phyloP scores from a whole-genome alignment of 2,113 vertebrate genomes.

The Nesospiza acunhae region DNA sequence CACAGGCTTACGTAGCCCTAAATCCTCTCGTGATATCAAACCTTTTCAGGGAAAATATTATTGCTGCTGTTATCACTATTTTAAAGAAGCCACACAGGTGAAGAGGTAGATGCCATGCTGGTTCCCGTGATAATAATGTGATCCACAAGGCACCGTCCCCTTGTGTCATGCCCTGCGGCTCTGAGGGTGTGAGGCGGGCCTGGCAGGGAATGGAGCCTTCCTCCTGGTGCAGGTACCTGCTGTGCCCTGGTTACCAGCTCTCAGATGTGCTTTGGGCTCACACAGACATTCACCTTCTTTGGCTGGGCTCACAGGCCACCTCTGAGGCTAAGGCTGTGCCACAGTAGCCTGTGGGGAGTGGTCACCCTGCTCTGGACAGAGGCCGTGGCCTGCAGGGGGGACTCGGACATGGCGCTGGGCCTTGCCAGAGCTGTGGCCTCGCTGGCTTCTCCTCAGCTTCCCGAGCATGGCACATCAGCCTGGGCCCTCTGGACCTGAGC shows the following conservation, averaged over 20 bases:
- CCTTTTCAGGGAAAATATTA: neutral
- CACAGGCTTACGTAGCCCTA: neutral
- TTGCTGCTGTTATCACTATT: neutral
- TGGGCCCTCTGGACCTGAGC: accelerated
- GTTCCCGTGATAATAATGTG: accelerated
- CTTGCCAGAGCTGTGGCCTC: neutral
- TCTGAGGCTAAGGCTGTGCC: neutral
- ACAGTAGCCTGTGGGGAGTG: neutral
- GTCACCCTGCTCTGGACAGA: neutral
- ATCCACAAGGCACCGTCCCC: accelerated
- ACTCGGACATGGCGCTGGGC: accelerated
- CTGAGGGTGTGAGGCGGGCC: accelerated
- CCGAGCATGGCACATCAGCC: accelerated
- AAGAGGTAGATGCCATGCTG: accelerated
- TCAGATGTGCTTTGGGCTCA: neutral
- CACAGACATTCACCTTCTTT: neutral
- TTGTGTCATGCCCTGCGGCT: accelerated
- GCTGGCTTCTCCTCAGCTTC: neutral
- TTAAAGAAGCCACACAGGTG: neutral
- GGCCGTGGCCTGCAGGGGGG: neutral
- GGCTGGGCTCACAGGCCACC: neutral
- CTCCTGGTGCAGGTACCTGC: accelerated
- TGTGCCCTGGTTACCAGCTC: neutral
- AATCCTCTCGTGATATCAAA: neutral
- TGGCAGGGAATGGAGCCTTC: accelerated